Evolutionary conservation across 2,888 invertebrate genomes (phyloP), one percentile per base, ranked within the genome.

Genomic region (Drosophila gaucha): DNA sequence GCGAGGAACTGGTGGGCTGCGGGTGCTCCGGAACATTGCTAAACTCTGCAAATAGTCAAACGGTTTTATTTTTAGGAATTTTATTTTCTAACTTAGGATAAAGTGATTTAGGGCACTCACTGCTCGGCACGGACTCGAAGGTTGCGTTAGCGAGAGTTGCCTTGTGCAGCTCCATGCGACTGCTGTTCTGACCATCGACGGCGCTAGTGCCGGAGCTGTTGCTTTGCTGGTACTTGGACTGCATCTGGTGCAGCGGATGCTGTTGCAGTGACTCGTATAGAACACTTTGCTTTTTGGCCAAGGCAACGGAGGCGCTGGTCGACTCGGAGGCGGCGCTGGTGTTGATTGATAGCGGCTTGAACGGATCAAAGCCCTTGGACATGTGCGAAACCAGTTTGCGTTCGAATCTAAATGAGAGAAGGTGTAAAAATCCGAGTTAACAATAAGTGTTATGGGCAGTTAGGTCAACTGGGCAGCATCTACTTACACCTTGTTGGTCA

Each of bases 401-500:
- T 71, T 91, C 91, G 70, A 91, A 91, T 46, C 91, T 74, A 10
- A 20, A 12, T 3, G 22, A 39, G 14, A 39, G n/a, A n/a, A n/a
- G n/a, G n/a, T n/a, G 14, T 3, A 6, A 14, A 24, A n/a, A 0
- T 2, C 4, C 39, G 12, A 36, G 16, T 9, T 26, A 35, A 9
- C 10, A 36, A 26, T 28, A 4, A 46, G 16, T 26, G 18, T 12
- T 2, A n/a, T 33, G 18, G 6, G 20, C 4, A n/a, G n/a, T n/a
- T 2, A 6, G 39, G 5, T 33, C 33, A 16, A 3, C 12, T 9
- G 22, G 24, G 4, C 30, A 2, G 14, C 22, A 10, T 9, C 4
- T 2, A 44, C 90, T 88, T 87, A 91, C 91, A 91, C 91, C 88
- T 91, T 90, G 58, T 91, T 91, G 56, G 90, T 91, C n/a, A 91